Percentiles rank a stretch among this genome's conserved stretches.
These are phyloP conservation scores for Eumacrocentrus americanus DNA, from an alignment of 2,888 invertebrate species.

Conservation along the genomic window DNA sequence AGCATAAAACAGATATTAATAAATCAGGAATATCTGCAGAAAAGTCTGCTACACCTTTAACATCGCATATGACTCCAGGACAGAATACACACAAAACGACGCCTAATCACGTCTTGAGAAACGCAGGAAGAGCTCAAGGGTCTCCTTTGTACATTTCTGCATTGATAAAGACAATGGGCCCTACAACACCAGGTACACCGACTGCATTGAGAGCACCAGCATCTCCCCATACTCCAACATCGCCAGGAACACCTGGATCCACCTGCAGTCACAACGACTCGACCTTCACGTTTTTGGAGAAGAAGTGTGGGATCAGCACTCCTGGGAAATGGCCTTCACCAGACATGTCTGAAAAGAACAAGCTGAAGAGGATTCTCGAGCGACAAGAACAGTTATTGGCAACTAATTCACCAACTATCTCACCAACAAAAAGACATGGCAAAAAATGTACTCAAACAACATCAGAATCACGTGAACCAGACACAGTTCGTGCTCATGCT, in stretches of 20 bases:
- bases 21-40: no score
- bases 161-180: not conserved
- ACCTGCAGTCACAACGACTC: not conserved
- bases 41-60: no score
- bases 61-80: no score
- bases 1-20: not conserved
- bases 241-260: not conserved
- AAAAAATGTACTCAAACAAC: not conserved
- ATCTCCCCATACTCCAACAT: no score
- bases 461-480: not conserved
- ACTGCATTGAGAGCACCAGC: not conserved
- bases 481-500: not conserved
- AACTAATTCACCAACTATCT: not conserved
- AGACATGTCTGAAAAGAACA: not conserved
- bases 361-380: not conserved
- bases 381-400: not conserved
- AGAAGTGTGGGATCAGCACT: not conserved
- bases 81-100: not conserved
- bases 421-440: not conserved
- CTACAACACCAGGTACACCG: not conserved
- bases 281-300: constrained; percentile 2
- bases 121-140: not conserved
- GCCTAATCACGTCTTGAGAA: not conserved
- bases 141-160: not conserved
- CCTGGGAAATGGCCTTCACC: not conserved